These are phyloP conservation scores for Elaeidobius kamerunicus DNA, from an alignment of 2,888 invertebrate species.

Conservation along the genomic window DNA sequence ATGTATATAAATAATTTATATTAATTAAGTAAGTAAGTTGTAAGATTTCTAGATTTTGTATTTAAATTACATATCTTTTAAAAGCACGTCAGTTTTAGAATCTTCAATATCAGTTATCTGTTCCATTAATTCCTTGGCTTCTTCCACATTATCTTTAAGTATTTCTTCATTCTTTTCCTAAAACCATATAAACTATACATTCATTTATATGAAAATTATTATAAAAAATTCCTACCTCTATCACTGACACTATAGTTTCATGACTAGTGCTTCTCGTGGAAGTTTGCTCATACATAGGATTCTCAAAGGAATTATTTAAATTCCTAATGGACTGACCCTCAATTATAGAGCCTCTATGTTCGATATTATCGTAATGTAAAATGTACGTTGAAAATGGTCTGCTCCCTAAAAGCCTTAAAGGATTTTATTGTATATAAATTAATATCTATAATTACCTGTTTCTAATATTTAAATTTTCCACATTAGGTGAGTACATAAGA, in stretches of 20 bases:
- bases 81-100: too few relatives aligned
- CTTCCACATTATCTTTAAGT: not conserved
- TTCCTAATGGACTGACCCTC: constrained; percentile 39
- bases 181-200: constrained; percentile 1
- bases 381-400: constrained; percentile 23
- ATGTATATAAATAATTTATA: too few relatives aligned
- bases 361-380: constrained; percentile 38
- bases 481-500: not conserved
- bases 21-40: too few relatives aligned
- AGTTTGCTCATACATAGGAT: constrained; percentile 38
- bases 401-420: not conserved
- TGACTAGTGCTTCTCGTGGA: constrained; percentile 9
- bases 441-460: not conserved
- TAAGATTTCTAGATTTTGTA: too few relatives aligned
- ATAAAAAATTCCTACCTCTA: not conserved
- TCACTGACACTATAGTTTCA: constrained; percentile 6
- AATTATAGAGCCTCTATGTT: constrained; percentile 37
- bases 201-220: constrained; percentile 1
- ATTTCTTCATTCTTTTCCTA: not conserved
- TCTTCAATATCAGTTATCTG: too few relatives aligned
- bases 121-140: too few relatives aligned
- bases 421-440: too few relatives aligned
- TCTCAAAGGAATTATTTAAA: constrained; percentile 41
- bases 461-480: not conserved
- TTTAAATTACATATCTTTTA: not conserved